phyloP scores from a whole-genome alignment of 2,888 invertebrate species.

The Deroplatys truncata region DNA sequence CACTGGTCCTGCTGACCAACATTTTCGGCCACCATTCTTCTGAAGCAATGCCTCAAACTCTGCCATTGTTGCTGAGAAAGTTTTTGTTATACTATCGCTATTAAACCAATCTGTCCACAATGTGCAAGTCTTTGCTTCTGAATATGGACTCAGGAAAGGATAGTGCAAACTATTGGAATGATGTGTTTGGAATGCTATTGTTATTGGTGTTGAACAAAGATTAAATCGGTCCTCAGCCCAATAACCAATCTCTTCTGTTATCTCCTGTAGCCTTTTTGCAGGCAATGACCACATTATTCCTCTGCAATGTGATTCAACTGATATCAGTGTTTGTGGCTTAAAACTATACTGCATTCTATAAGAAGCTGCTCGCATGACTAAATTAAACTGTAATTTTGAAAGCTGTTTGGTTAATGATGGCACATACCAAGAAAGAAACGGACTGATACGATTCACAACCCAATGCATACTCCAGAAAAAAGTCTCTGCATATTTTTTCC shows the following conservation, averaged over 20 bases:
- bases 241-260: slow-evolving; percentile 12
- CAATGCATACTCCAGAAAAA: slow-evolving; percentile 22
- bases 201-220: slow-evolving; percentile 23
- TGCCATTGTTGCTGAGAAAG: slow-evolving; percentile 24
- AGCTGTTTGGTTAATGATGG: slow-evolving; percentile 16
- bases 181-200: slow-evolving; percentile 24
- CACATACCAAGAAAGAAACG: slow-evolving; percentile 20
- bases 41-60: slow-evolving; percentile 28
- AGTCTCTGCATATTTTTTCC: slow-evolving; percentile 21
- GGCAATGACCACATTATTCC: slow-evolving; percentile 27
- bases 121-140: slow-evolving; percentile 12
- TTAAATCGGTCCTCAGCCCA: slow-evolving; percentile 21
- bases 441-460: slow-evolving; percentile 18
- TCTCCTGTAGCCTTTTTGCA: not conserved
- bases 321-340: slow-evolving; percentile 20
- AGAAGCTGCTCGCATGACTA: not conserved
- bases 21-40: slow-evolving; percentile 25
- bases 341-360: slow-evolving; percentile 22
- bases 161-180: not conserved
- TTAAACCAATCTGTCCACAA: slow-evolving; percentile 29
- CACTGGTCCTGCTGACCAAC: slow-evolving; percentile 29
- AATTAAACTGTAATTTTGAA: slow-evolving; percentile 21
- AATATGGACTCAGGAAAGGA: slow-evolving; percentile 22
- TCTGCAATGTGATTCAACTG: slow-evolving; percentile 17
- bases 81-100: slow-evolving; percentile 13